Conservation (phyloP, 2,113 vertebrate species). For the human (Homo sapiens) region GRCh38 chr5:76040001-76040500, state of each 20-base stretch:
- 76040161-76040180: background rate
- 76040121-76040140: background rate
- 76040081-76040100: background rate
- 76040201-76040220: background rate
- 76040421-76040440: background rate
- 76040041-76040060: background rate
- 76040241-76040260: background rate
- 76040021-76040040: background rate
- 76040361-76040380: constrained; percentile 1
- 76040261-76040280: background rate
- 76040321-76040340: background rate
- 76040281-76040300: background rate
- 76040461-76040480: background rate
- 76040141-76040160: background rate
- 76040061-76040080: background rate
- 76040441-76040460: background rate
- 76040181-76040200: background rate
- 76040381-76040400: background rate
- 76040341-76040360: constrained; percentile 25
- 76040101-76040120: background rate
- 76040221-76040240: background rate
- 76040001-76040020: background rate
- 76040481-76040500: background rate
- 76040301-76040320: background rate
- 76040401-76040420: constrained; percentile 18